These are phyloP conservation scores for Diarsia rubi DNA, from an alignment of 2,888 invertebrate species.

Conservation along the genomic window DNA sequence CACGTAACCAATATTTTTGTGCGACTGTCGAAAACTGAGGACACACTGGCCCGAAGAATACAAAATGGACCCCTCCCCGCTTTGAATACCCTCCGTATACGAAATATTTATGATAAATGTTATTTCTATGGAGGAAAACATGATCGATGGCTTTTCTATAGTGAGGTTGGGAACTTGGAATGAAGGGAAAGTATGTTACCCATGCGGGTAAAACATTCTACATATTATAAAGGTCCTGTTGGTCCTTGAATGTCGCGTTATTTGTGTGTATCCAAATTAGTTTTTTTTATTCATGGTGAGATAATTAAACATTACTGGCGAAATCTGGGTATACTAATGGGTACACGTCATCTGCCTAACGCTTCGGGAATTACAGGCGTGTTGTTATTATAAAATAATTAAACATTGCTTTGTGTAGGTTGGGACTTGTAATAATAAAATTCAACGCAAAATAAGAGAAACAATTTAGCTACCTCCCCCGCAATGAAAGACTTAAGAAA, in stretches of 20 bases:
- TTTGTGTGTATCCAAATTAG: conserved; percentile 2
- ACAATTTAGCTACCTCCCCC: background rate
- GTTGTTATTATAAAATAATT: background rate
- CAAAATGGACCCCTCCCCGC: conserved; percentile 54
- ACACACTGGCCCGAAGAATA: conserved; percentile 36
- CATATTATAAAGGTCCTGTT: conserved; percentile 4
- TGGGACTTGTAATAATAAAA: background rate
- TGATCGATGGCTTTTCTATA: conserved; percentile 57
- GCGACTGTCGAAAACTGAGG: conserved; percentile 46
- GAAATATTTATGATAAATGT: conserved; percentile 54
- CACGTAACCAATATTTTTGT: conserved; percentile 49
- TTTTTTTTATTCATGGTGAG: background rate
- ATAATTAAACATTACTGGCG: background rate
- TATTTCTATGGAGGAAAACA: conserved; percentile 44
- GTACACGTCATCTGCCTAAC: no score
- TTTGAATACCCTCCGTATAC: conserved; percentile 55
- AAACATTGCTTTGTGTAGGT: background rate
- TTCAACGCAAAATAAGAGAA: background rate
- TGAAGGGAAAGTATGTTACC: conserved; percentile 38
- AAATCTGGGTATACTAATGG: no score
- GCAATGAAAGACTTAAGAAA: background rate
- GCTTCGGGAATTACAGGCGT: no score
- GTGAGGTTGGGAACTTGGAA: conserved; percentile 10
- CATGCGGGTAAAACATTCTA: conserved; percentile 19
- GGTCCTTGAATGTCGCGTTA: conserved; percentile 14